Conservation (phyloP, 2,888 invertebrate genomes). For the Tenthredo livida region DNA sequence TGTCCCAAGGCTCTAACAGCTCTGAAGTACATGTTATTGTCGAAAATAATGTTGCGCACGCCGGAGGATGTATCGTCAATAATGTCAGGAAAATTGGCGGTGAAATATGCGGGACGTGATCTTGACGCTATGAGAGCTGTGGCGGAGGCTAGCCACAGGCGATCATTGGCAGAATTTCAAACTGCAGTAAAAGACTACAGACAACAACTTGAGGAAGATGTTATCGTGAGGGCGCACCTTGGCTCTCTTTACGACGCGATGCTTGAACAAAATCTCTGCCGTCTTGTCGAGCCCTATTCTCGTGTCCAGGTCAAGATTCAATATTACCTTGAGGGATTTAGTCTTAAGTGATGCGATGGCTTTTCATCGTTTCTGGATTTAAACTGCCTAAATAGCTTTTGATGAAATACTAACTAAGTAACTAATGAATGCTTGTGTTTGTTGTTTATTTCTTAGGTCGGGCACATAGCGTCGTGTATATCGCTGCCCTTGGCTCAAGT, state of each 20-base stretch:
- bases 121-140: slow-evolving; percentile 99
- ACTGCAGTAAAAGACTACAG: slow-evolving; percentile 92
- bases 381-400: neutral
- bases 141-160: slow-evolving; percentile 96
- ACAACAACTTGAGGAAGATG: slow-evolving; percentile 95
- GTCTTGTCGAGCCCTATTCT: slow-evolving; percentile 99
- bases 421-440: neutral
- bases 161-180: slow-evolving; percentile 98
- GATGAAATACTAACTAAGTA: slow-evolving; percentile 2
- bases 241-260: slow-evolving; percentile 98
- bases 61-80: slow-evolving; percentile 98
- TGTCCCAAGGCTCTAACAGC: slow-evolving; percentile 94
- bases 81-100: slow-evolving; percentile 96
- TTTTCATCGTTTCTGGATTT: neutral
- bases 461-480: slow-evolving; percentile 95
- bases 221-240: slow-evolving; percentile 97
- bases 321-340: slow-evolving; percentile 12
- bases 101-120: slow-evolving; percentile 97
- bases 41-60: slow-evolving; percentile 98
- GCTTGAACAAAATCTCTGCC: slow-evolving; percentile 99
- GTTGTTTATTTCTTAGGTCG: slow-evolving; percentile 78
- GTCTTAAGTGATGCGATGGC: neutral
- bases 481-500: slow-evolving; percentile 94
- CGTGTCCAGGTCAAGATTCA: slow-evolving; percentile 86
- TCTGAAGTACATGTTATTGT: slow-evolving; percentile 99